phyloP scores from a whole-genome alignment of 1,140 invertebrate species.

The Portunus trituberculatus region DNA sequence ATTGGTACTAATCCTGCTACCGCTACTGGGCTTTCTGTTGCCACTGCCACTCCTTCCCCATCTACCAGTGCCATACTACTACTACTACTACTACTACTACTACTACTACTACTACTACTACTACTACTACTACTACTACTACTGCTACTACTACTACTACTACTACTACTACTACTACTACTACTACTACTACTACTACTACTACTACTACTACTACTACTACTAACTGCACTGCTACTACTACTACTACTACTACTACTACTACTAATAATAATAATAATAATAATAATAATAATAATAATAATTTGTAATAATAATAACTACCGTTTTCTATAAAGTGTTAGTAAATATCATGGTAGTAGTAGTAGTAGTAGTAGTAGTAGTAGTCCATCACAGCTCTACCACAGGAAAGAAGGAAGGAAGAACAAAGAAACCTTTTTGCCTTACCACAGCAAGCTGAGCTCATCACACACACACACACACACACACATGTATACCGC shows the following conservation, averaged over 20 bases:
- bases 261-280: background rate
- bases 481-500: background rate
- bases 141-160: background rate
- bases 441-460: too few relatives aligned
- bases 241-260: background rate
- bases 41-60: too few relatives aligned
- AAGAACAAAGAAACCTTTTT: too few relatives aligned
- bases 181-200: background rate
- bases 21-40: too few relatives aligned
- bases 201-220: background rate
- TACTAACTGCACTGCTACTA: background rate
- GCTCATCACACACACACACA: background rate
- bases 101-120: too few relatives aligned
- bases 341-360: background rate
- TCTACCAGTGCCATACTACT: too few relatives aligned
- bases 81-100: too few relatives aligned
- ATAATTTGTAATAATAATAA: too few relatives aligned
- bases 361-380: constrained; percentile 22
- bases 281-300: constrained; percentile 4
- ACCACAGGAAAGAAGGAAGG: too few relatives aligned
- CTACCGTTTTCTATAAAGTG: too few relatives aligned
- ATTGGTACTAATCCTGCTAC: too few relatives aligned
- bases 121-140: background rate
- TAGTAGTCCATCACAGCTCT: background rate
- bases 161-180: constrained; percentile 9